Evolutionary conservation across 2,113 vertebrate genomes (phyloP), one percentile per base, ranked within the genome.

Genomic region (Aythya baeri): DNA sequence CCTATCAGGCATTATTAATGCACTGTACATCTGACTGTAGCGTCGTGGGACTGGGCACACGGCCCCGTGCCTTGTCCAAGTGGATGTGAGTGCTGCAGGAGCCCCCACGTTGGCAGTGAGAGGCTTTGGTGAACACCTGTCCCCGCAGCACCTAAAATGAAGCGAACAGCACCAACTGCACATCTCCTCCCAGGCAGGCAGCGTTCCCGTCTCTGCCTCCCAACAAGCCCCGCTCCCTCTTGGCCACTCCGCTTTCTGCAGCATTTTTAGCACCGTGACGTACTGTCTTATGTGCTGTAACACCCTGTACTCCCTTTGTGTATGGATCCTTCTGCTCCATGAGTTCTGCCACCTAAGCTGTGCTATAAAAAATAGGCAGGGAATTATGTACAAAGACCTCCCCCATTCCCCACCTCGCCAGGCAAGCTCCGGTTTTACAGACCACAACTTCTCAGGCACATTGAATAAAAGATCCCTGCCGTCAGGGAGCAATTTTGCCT

Each of bases 191-290:
- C 77, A 21, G 34, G 66, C 91, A 88, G 78, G 61, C 88, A 74
- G 46, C 11, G 29, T 55, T 76, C 50, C 52, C 3, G 3, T 52
- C 57, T 75, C 83, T 80, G 77, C 88, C 71, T 78, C 78, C 52
- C 88, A 84, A 78, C 77, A 57, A 72, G 91, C 66, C 73, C 70
- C 0, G 2, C 54, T 88, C 66, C 65, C 78, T 82, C 71, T 31
- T 11, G 71, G 71, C 91, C 86, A 95, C 92, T 94, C 62, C 27
- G 23, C 77, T 80, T 89, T 65, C 92, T 79, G 46, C 2, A 55
- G 17, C 81, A 82, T 89, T 97, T 96, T 96, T 92, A 94, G 91
- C 58, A 31, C n/a, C 17, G 67, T 93, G 93, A 94, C 71, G 26
- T 63, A 75, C 88, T 52, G 72, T 73, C 90, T 86, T 63, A 34